phyloP scores from a whole-genome alignment of 2,797 vertebrate species.

The Chelmon rostratus region DNA sequence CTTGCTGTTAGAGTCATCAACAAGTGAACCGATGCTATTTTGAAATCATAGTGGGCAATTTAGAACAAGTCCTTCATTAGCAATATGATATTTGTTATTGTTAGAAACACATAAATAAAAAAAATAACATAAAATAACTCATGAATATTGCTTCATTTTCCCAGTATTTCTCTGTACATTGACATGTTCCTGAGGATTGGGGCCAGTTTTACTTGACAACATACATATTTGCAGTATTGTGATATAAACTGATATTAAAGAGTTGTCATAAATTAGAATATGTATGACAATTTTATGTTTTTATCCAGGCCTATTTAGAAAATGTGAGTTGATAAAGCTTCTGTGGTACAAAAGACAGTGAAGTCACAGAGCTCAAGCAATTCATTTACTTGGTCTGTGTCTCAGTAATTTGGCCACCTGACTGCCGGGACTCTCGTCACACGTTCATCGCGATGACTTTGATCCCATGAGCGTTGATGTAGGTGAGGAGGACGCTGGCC shows the following conservation, averaged over 20 bases:
- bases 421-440: slow-evolving; percentile 65
- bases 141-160: neutral
- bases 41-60: neutral
- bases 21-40: neutral
- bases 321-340: neutral
- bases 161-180: neutral
- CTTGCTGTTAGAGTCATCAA: neutral
- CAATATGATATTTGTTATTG: neutral
- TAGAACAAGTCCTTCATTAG: slow-evolving; percentile 9
- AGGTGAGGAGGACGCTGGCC: slow-evolving; percentile 92
- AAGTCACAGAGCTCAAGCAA: neutral
- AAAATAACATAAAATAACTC: neutral
- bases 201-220: neutral
- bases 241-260: neutral
- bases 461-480: slow-evolving; percentile 93
- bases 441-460: slow-evolving; percentile 89
- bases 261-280: neutral
- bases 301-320: neutral
- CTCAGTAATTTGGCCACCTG: neutral
- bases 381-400: neutral
- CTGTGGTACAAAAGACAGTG: slow-evolving; percentile 8
- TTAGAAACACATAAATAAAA: neutral
- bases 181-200: neutral
- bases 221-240: neutral
- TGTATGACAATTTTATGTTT: neutral